Percentiles rank a stretch among this genome's conserved stretches.
Evolutionary conservation across 2,888 invertebrate genomes (phyloP).

Genomic region (Ectropis crepuscularia): DNA sequence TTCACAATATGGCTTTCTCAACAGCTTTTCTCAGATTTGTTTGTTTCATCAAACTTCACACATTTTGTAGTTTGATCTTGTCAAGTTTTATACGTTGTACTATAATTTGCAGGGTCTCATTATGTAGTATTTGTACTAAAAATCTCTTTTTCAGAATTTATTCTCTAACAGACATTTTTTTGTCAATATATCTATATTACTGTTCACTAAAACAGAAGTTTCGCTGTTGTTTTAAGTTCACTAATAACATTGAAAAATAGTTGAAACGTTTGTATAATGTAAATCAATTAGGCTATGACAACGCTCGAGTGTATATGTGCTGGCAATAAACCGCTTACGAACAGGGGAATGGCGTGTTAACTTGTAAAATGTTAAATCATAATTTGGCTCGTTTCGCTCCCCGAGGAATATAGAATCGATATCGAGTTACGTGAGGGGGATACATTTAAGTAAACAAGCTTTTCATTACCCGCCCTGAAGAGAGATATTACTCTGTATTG

Average conservation of each 20-base stretch:
- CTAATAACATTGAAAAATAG: neutral
- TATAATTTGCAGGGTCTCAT: too few relatives aligned
- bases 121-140: too few relatives aligned
- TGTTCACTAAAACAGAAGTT: too few relatives aligned
- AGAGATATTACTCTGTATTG: conserved; percentile 7
- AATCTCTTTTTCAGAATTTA: too few relatives aligned
- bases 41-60: too few relatives aligned
- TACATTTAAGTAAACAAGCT: conserved; percentile 20
- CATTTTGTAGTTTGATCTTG: too few relatives aligned
- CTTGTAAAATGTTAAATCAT: conserved; percentile 31
- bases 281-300: conserved; percentile 14
- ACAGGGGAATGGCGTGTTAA: conserved; percentile 21
- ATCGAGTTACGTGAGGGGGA: conserved; percentile 17
- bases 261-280: neutral
- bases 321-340: conserved; percentile 22
- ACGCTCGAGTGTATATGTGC: conserved; percentile 8
- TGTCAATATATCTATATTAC: too few relatives aligned
- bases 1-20: too few relatives aligned
- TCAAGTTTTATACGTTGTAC: too few relatives aligned
- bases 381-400: conserved; percentile 20
- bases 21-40: too few relatives aligned
- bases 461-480: conserved; percentile 15
- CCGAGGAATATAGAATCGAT: conserved; percentile 23
- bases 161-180: too few relatives aligned
- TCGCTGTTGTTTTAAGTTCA: neutral